A percentile compares a stretch with the other conserved stretches of the same genome.
Evolutionary conservation across 92 coral and sea anemone species (phyloP).

Genomic region (Epizoanthus scotinus): DNA sequence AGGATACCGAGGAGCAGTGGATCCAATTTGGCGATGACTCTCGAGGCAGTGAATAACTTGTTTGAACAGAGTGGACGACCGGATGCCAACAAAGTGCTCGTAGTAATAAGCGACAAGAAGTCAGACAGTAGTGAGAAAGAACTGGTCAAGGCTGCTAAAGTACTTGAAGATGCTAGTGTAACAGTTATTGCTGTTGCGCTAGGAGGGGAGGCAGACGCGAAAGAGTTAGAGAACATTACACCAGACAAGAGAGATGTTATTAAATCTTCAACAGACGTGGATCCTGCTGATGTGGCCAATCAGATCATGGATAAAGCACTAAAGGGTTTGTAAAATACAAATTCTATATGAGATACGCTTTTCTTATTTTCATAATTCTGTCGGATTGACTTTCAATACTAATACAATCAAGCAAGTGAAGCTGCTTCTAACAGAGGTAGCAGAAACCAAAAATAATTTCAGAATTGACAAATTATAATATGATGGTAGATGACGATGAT

Average conservation of each 20-base stretch:
- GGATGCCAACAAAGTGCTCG: slow-evolving; percentile 68
- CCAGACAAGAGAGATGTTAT: slow-evolving; percentile 50
- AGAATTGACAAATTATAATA: too few species aligned
- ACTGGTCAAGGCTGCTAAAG: slow-evolving; percentile 42
- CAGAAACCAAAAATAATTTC: too few species aligned
- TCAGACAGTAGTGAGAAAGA: slow-evolving; percentile 53
- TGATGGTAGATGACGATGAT: too few species aligned
- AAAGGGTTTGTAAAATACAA: slow-evolving; percentile 29
- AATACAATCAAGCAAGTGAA: too few species aligned
- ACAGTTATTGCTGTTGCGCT: slow-evolving; percentile 66
- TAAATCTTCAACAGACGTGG: slow-evolving; percentile 34
- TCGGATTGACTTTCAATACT: too few species aligned
- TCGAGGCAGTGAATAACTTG: slow-evolving; percentile 58
- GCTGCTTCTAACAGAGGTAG: too few species aligned
- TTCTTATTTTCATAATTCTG: too few species aligned
- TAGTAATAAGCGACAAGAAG: slow-evolving; percentile 75
- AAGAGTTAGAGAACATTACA: slow-evolving; percentile 39
- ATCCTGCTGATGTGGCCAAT: slow-evolving; percentile 37
- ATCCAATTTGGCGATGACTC: slow-evolving; percentile 62
- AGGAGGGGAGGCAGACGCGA: slow-evolving; percentile 55
- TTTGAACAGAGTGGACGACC: slow-evolving; percentile 68
- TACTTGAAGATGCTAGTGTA: slow-evolving; percentile 47
- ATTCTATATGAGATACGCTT: too few species aligned
- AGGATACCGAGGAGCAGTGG: slow-evolving; percentile 51
- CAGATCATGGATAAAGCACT: slow-evolving; percentile 58